These are phyloP conservation scores for Arrhopalites spinosus DNA, from an alignment of 2,888 invertebrate genomes.

Conservation along the genomic window DNA sequence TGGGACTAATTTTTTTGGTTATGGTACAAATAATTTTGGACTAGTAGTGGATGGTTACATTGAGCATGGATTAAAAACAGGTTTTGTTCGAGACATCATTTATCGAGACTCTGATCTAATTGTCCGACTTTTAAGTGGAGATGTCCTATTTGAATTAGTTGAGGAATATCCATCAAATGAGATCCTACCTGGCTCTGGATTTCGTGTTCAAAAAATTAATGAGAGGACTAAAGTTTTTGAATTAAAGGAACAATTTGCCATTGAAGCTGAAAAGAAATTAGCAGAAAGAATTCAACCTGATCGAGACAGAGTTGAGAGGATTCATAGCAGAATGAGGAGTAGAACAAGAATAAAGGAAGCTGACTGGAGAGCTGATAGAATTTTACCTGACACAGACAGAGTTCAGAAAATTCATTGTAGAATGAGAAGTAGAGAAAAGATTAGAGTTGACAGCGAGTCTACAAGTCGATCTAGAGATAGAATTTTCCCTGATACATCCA, in stretches of 20 bases:
- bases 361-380: conserved; percentile 34
- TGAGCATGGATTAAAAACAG: conserved; percentile 31
- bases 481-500: conserved; percentile 21
- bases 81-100: conserved; percentile 32
- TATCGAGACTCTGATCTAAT: conserved; percentile 23
- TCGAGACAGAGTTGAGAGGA: conserved; percentile 60
- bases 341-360: conserved; percentile 30
- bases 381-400: conserved; percentile 23
- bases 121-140: conserved; percentile 30
- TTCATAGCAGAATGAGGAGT: conserved; percentile 23
- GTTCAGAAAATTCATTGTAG: conserved; percentile 23
- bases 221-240: conserved; percentile 68
- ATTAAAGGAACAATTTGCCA: conserved; percentile 73
- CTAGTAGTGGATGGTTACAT: conserved; percentile 33
- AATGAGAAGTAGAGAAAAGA: conserved; percentile 30
- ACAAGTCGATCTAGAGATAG: conserved; percentile 18
- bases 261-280: conserved; percentile 66
- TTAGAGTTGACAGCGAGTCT: conserved; percentile 17
- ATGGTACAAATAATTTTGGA: conserved; percentile 18
- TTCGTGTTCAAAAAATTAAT: conserved; percentile 4
- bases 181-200: background rate
- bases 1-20: conserved; percentile 24
- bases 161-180: background rate
- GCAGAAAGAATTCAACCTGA: conserved; percentile 53
- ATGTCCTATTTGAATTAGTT: conserved; percentile 26